These are phyloP conservation scores for Andrena praecox DNA, from an alignment of 2,888 invertebrate genomes.

Conservation along the genomic window DNA sequence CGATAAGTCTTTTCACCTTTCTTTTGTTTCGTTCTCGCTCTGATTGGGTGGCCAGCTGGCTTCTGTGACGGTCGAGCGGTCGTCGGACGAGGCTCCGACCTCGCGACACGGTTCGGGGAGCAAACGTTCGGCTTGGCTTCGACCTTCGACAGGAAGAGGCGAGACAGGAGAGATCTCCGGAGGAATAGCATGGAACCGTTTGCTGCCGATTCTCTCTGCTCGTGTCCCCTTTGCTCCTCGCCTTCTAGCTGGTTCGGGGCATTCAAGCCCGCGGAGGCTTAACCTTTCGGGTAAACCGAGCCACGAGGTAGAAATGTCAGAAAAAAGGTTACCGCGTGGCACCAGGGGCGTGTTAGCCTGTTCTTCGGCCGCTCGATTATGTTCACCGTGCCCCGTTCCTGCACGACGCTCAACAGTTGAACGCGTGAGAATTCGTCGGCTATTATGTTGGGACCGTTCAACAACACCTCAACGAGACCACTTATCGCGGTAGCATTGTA, in stretches of 20 bases:
- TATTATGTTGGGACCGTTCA: constrained; percentile 28
- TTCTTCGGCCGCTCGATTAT: constrained; percentile 64
- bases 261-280: constrained; percentile 64
- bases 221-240: constrained; percentile 14
- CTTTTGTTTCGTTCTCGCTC: constrained; percentile 84
- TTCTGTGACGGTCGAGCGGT: constrained; percentile 71
- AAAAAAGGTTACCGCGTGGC: constrained; percentile 73
- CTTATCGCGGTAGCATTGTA: not conserved
- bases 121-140: constrained; percentile 55
- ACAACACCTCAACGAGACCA: constrained; percentile 7
- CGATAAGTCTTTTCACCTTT: constrained; percentile 84
- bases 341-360: constrained; percentile 71
- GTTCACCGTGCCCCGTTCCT: constrained; percentile 38
- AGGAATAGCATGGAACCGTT: not conserved
- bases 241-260: constrained; percentile 43
- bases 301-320: constrained; percentile 72
- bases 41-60: constrained; percentile 81
- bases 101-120: constrained; percentile 69
- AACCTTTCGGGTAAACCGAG: constrained; percentile 71
- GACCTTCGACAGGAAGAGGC: constrained; percentile 72
- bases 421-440: constrained; percentile 63
- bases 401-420: constrained; percentile 40
- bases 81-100: constrained; percentile 60
- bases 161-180: constrained; percentile 32
- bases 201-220: constrained; percentile 9